A percentile compares a stretch with the other conserved stretches of the same genome.
phyloP scores from a whole-genome alignment of 2,888 invertebrate species.

The Microctonus hyperodae region DNA sequence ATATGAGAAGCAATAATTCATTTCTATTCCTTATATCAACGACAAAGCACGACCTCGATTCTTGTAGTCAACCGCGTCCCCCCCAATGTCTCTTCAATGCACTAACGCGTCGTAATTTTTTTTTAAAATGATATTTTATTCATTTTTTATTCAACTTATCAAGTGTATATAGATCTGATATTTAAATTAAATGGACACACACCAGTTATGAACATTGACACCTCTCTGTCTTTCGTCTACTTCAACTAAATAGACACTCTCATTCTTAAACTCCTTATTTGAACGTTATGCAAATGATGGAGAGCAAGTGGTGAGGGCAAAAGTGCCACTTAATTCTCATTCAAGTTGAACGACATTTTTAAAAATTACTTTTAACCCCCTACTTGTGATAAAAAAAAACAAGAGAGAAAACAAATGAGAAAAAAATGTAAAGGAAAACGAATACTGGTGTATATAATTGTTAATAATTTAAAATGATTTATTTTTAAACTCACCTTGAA shows the following conservation, averaged over 20 bases:
- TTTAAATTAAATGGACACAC: conserved; percentile 52
- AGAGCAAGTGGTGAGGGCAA: conserved; percentile 20
- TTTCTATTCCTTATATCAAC: conserved; percentile 41
- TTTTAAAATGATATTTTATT: not conserved
- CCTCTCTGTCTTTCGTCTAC: conserved; percentile 37
- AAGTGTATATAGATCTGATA: conserved; percentile 43
- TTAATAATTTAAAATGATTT: not conserved
- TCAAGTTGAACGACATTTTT: conserved; percentile 18
- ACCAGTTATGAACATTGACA: conserved; percentile 45
- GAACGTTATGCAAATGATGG: conserved; percentile 52
- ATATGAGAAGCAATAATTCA: conserved; percentile 48
- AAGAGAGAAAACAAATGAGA: not conserved
- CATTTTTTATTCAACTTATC: conserved; percentile 19
- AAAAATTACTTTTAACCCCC: not conserved
- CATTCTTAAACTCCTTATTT: conserved; percentile 52
- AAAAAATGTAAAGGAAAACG: conserved; percentile 10
- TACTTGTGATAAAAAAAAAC: not conserved
- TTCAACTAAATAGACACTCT: conserved; percentile 49
- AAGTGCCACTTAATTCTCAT: conserved; percentile 27
- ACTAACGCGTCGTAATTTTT: conserved; percentile 13
- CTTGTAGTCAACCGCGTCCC: conserved; percentile 8
- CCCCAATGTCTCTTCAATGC: not conserved
- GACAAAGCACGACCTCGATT: conserved; percentile 11
- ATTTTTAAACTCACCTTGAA: conserved; percentile 33
- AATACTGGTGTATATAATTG: not conserved